Base-by-base conservation (phyloP, 2,113 vertebrate species). In the Gambusia affinis region DNA sequence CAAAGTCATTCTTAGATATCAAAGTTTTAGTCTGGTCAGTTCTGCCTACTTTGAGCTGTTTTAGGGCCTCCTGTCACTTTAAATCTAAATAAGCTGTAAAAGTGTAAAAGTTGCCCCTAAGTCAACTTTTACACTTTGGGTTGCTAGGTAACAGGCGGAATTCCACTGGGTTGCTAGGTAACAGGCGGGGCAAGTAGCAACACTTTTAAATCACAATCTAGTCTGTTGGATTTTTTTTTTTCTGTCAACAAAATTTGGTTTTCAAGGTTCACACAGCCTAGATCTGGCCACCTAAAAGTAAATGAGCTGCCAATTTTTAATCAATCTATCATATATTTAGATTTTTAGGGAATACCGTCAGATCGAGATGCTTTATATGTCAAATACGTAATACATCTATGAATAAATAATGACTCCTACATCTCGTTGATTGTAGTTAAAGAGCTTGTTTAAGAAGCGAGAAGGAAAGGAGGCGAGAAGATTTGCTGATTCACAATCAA, bases 391-490 rank as follows among this genome's bases (percentile, higher is more conserved):
- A 22, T 8, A 6, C 4, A 54, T 24, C 24, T 22, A 54, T 57
- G 7, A n/a, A 57, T 57, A 57, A 24, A n/a, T n/a, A n/a, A 57
- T 57, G 0, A n/a, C 2, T 54, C 19, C 22, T n/a, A n/a, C 51
- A 57, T 57, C 22, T n/a, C 8, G 0, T n/a, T n/a, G 51, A 57
- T 19, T 67, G 8, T 67, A 95, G 94, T 88, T 95, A 47, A 95
- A 95, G 82, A 91, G 54, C 47, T 84, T 95, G 70, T 95, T 95
- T 82, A 94, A 88, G 57, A 91, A 94, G 77, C 89, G 84, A 61
- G 89, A 92, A 75, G 80, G n/a, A 73, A 86, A 81, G 28, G 82
- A 89, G 69, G 72, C 65, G 51, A 74, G 44, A 60, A 71, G 70
- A 28, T 76, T 22, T n/a, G 44, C 73, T n/a, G 78, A 85, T 28